A percentile compares a stretch with the other conserved stretches of the same genome.
Conservation (phyloP, 2,113 vertebrate genomes). For the Neotoma lepida region DNA sequence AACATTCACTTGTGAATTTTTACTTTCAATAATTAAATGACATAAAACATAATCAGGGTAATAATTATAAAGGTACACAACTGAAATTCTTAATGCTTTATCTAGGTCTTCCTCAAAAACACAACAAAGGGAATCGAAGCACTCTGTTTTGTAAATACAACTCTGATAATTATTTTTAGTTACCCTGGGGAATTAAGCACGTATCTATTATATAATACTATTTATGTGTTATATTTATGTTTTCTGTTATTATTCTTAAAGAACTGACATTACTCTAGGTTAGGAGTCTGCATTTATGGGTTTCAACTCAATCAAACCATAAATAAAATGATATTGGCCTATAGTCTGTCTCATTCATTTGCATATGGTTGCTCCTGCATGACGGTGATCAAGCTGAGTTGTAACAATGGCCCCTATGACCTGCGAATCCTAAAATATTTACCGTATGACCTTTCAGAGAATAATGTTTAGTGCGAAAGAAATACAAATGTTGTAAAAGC, state of each 20-base stretch:
- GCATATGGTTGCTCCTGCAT: background rate
- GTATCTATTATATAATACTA: background rate
- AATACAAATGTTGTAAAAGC: slow-evolving; percentile 25
- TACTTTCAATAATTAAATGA: background rate
- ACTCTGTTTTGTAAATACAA: background rate
- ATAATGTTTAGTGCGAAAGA: slow-evolving; percentile 37
- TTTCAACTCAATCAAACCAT: background rate
- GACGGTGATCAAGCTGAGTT: background rate
- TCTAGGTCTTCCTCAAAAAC: background rate
- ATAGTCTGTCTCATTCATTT: background rate
- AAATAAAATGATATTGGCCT: slow-evolving; percentile 3
- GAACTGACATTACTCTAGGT: background rate
- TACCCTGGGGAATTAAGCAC: background rate
- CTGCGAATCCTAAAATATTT: background rate
- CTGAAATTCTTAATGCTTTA: background rate
- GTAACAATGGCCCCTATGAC: background rate
- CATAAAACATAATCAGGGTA: background rate
- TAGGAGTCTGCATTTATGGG: background rate
- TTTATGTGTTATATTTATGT: background rate
- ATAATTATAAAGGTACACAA: background rate
- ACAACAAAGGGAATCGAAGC: background rate
- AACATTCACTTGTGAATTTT: background rate
- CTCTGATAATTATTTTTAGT: background rate
- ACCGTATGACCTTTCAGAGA: background rate
- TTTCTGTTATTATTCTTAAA: background rate